These are phyloP conservation scores for Diplolepis rosae DNA, from an alignment of 2,888 invertebrate genomes.

Conservation along the genomic window DNA sequence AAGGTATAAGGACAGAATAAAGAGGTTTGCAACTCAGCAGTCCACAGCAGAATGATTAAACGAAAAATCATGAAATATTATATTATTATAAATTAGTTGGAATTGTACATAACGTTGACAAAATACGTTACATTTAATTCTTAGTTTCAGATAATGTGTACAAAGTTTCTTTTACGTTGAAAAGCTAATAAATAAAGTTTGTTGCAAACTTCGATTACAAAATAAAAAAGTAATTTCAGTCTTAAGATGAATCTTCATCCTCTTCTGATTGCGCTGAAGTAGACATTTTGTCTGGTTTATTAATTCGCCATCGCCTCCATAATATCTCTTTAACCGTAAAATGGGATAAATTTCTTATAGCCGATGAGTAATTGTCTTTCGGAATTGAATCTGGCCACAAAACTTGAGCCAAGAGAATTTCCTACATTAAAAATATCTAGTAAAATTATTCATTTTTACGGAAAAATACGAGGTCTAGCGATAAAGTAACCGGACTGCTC, in stretches of 20 bases:
- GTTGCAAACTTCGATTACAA: not conserved
- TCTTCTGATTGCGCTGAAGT: conserved; percentile 61
- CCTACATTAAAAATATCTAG: conserved; percentile 74
- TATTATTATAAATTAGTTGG: not conserved
- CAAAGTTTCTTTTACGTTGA: not conserved
- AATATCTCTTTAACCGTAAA: conserved; percentile 80
- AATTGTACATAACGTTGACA: not conserved
- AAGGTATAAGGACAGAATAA: conserved; percentile 1
- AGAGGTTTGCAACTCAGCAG: not conserved
- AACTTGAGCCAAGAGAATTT: conserved; percentile 82
- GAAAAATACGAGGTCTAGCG: too few species aligned
- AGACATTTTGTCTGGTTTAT: conserved; percentile 64
- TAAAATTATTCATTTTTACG: not conserved
- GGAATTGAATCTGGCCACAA: conserved; percentile 72
- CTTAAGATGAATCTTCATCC: conserved; percentile 64
- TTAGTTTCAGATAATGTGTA: not conserved
- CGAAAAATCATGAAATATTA: not conserved
- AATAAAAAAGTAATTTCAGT: not conserved
- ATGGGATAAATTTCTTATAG: conserved; percentile 76
- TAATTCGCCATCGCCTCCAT: conserved; percentile 79
- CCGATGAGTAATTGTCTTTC: conserved; percentile 59
- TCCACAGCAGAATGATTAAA: not conserved
- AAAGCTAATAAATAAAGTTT: not conserved
- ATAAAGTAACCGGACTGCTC: too few species aligned
- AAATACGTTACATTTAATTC: conserved; percentile 33